Conservation (phyloP, 2,113 vertebrate genomes). For the Phainopepla nitens region DNA sequence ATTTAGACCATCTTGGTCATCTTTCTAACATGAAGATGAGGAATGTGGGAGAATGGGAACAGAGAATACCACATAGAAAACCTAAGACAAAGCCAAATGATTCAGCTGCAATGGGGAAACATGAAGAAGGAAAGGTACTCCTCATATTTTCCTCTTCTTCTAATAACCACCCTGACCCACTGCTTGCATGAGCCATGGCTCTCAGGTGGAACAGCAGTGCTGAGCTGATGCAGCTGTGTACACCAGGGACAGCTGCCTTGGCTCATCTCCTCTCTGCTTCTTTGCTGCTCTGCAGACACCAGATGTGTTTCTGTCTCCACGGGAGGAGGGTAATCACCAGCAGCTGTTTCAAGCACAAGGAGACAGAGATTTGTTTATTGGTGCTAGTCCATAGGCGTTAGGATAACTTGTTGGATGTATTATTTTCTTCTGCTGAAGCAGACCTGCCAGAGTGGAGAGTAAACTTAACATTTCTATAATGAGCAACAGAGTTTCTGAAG, state of each 20-base stretch:
- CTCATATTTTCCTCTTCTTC: background rate
- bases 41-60: background rate
- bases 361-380: background rate
- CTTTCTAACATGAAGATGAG: background rate
- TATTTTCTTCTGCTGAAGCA: background rate
- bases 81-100: background rate
- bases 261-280: background rate
- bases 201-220: background rate
- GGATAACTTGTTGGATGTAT: background rate
- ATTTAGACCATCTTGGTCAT: background rate
- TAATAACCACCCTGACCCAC: no score
- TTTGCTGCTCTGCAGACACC: background rate
- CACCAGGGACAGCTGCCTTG: background rate
- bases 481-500: background rate
- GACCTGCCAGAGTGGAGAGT: background rate
- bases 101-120: background rate
- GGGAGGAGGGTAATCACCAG: constrained; percentile 31
- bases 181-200: background rate
- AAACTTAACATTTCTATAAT: background rate
- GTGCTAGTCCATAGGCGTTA: background rate
- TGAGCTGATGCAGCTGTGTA: background rate
- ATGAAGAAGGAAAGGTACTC: fast-evolving
- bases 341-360: constrained; percentile 26
- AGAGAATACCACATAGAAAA: background rate
- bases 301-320: constrained; percentile 38